phyloP scores from a whole-genome alignment of 2,113 vertebrate genomes.

The Phrynosoma platyrhinos region DNA sequence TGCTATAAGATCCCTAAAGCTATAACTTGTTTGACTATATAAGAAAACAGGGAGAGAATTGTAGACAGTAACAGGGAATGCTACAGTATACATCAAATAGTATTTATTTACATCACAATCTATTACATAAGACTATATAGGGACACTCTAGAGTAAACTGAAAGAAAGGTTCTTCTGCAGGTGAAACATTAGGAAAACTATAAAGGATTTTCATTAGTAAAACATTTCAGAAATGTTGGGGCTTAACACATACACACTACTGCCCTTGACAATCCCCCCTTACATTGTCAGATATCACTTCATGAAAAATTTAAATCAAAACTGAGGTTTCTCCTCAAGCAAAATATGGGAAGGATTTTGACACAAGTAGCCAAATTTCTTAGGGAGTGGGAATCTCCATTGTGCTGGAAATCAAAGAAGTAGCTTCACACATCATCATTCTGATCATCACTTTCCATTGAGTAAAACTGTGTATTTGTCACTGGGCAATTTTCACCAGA shows the following conservation, averaged over 20 bases:
- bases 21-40: background rate
- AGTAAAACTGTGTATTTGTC: background rate
- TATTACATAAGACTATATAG: no score
- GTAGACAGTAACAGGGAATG: background rate
- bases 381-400: background rate
- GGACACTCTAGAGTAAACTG: background rate
- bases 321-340: background rate
- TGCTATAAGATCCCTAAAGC: no score
- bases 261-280: background rate
- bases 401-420: conserved; percentile 39
- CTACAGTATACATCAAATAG: background rate
- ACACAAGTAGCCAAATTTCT: background rate
- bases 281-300: background rate
- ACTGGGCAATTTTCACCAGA: conserved; percentile 26
- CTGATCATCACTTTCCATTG: conserved; percentile 39
- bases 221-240: background rate
- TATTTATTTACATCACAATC: background rate
- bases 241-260: background rate
- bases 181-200: background rate
- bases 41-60: background rate
- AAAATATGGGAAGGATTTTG: background rate
- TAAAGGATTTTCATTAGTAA: background rate
- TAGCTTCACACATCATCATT: conserved; percentile 66
- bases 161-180: no score
- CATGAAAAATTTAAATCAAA: background rate